Percentiles rank a stretch among this genome's conserved stretches.
These are phyloP conservation scores for Hydrotaea diabolus DNA, from an alignment of 2,888 invertebrate genomes.

Conservation along the genomic window DNA sequence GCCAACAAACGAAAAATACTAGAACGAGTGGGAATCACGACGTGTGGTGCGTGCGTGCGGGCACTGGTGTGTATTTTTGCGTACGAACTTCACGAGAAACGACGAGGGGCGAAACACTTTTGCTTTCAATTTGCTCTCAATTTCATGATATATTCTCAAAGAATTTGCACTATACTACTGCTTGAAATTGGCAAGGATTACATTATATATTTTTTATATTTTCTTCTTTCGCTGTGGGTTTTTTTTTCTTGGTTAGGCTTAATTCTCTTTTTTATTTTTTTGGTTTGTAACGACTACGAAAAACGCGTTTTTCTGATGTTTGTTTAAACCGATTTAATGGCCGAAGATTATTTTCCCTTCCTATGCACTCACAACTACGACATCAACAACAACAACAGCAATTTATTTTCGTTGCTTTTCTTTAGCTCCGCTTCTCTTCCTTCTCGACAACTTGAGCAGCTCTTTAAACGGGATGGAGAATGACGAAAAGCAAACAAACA, in stretches of 20 bases:
- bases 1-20: neutral
- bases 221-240: neutral
- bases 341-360: neutral
- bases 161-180: neutral
- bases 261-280: neutral
- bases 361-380: neutral
- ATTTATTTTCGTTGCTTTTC: neutral
- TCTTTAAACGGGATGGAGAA: constrained; percentile 14
- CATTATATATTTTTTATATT: too few relatives aligned
- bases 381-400: neutral
- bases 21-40: constrained; percentile 6
- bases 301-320: neutral
- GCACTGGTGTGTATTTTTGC: neutral
- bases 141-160: neutral
- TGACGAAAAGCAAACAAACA: constrained; percentile 3
- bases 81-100: neutral
- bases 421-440: neutral
- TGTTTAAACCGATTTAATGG: neutral
- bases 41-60: neutral
- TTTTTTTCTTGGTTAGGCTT: neutral
- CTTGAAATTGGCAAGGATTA: neutral
- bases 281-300: too few relatives aligned
- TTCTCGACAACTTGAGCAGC: neutral
- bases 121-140: constrained; percentile 20
- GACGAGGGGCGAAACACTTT: constrained; percentile 27